Evolutionary conservation across 2,113 vertebrate species (phyloP).

Genomic region (Puntigrus tetrazona): DNA sequence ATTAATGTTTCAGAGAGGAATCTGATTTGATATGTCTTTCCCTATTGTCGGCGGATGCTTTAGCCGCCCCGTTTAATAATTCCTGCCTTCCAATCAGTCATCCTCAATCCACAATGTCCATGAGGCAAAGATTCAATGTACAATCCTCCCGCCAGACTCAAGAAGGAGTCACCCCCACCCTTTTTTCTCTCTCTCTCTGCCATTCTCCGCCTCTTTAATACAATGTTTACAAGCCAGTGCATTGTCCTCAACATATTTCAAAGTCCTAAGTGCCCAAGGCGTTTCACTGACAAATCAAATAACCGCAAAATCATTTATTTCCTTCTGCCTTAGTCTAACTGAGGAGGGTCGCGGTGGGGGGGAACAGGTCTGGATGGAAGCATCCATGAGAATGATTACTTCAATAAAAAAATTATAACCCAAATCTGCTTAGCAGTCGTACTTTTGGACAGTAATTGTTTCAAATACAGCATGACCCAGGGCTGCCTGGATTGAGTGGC

Average conservation of each 20-base stretch:
- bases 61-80: constrained; percentile 85
- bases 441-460: constrained; percentile 84
- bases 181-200: constrained; percentile 37
- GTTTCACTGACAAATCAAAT: constrained; percentile 90
- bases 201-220: constrained; percentile 62
- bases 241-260: constrained; percentile 85
- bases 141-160: constrained; percentile 36
- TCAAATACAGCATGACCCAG: constrained; percentile 82
- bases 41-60: constrained; percentile 86
- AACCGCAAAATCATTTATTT: constrained; percentile 87
- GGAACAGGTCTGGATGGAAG: constrained; percentile 64
- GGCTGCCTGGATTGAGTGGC: constrained; percentile 66
- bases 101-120: constrained; percentile 75
- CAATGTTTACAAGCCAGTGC: constrained; percentile 66
- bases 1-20: constrained; percentile 87
- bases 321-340: constrained; percentile 80
- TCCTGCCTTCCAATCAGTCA: constrained; percentile 87
- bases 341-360: neutral
- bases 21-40: constrained; percentile 88
- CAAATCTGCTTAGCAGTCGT: constrained; percentile 74
- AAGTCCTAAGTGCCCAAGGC: constrained; percentile 80
- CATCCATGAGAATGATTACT: constrained; percentile 85
- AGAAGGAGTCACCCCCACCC: constrained; percentile 31
- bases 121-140: constrained; percentile 57
- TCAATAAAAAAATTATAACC: constrained; percentile 87